Percentiles rank a stretch among this genome's conserved stretches.
These are phyloP conservation scores for Melitaea cinxia DNA, from an alignment of 1,140 invertebrate species.

Conservation along the genomic window DNA sequence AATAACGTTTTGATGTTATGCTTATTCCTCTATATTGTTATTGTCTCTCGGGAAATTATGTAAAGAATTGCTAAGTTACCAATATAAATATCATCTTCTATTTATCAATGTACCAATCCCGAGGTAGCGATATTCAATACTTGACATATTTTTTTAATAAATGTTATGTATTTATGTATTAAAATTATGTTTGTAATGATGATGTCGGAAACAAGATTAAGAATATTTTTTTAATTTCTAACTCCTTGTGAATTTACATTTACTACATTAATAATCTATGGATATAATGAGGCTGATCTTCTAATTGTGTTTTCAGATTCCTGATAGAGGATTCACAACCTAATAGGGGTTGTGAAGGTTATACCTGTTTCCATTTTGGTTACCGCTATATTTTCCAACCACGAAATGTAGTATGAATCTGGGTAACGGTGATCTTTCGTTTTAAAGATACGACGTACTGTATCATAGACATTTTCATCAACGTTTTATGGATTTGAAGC, in stretches of 20 bases:
- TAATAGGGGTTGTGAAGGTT: too few relatives aligned
- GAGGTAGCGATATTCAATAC: constrained; percentile 33
- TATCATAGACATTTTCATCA: constrained; percentile 1
- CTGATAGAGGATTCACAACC: too few relatives aligned
- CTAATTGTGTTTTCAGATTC: too few relatives aligned
- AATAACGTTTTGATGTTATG: constrained; percentile 25
- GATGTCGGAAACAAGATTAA: too few relatives aligned
- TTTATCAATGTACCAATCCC: constrained; percentile 38
- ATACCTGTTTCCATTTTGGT: too few relatives aligned
- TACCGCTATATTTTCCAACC: too few relatives aligned
- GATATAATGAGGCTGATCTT: too few relatives aligned
- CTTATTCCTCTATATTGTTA: constrained; percentile 28
- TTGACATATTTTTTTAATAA: background rate
- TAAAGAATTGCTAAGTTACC: constrained; percentile 42
- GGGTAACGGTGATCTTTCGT: background rate
- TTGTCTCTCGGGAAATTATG: constrained; percentile 56
- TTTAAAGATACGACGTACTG: background rate
- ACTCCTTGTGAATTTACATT: too few relatives aligned
- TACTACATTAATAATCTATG: too few relatives aligned
- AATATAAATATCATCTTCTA: constrained; percentile 46
- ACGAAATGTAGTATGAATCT: background rate
- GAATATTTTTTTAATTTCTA: too few relatives aligned
- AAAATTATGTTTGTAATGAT: too few relatives aligned
- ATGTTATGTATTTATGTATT: background rate
- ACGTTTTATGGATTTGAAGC: constrained; percentile 1